These are phyloP conservation scores for Pachydiplax longipennis DNA, from an alignment of 2,888 invertebrate species.

Conservation along the genomic window DNA sequence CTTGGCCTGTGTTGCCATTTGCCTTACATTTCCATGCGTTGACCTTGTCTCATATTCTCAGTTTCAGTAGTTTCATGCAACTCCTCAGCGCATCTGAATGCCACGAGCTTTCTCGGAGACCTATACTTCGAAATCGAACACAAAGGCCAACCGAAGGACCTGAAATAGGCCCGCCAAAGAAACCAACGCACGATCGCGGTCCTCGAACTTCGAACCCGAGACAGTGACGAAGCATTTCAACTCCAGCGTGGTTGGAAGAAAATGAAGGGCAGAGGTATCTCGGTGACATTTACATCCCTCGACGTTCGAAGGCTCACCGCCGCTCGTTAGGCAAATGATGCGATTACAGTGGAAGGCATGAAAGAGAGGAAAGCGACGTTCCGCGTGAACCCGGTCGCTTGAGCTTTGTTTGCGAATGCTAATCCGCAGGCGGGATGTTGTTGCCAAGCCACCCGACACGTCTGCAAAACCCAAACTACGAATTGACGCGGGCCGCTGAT, in stretches of 20 bases:
- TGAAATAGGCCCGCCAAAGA: too few species aligned
- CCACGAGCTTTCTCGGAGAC: too few species aligned
- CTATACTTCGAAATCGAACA: too few species aligned
- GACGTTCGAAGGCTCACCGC: background rate
- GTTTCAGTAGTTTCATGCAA: too few species aligned
- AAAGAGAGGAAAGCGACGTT: background rate
- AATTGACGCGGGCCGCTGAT: background rate
- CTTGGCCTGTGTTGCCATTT: too few species aligned
- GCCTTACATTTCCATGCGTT: too few species aligned
- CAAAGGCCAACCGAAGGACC: too few species aligned
- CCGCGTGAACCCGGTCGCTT: background rate
- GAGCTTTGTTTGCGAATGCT: background rate
- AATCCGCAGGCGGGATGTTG: background rate
- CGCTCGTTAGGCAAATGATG: slow-evolving; percentile 25
- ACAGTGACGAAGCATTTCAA: background rate
- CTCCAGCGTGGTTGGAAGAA: background rate
- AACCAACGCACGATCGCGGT: too few species aligned
- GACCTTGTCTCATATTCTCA: too few species aligned
- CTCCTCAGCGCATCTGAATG: too few species aligned
- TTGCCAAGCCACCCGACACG: background rate
- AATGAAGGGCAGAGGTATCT: background rate
- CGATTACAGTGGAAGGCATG: background rate
- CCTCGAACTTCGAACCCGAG: too few species aligned
- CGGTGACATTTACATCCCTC: background rate
- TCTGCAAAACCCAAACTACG: slow-evolving; percentile 10